phyloP scores from a whole-genome alignment of 1,140 invertebrate genomes.

The Penaeus indicus region DNA sequence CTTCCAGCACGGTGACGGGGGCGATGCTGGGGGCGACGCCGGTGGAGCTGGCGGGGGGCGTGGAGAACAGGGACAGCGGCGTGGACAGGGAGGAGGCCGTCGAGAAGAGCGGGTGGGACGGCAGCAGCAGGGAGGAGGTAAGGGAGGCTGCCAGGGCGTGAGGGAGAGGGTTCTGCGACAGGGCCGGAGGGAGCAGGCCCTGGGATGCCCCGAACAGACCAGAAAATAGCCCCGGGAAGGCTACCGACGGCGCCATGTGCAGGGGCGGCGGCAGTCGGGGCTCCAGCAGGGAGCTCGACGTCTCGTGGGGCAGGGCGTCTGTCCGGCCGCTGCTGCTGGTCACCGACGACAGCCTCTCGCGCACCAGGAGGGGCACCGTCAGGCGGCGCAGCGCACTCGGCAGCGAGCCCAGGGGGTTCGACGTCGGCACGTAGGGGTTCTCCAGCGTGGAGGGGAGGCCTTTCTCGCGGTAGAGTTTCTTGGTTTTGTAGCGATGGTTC shows the following conservation, averaged over 20 bases:
- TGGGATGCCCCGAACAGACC: slow-evolving; percentile 50
- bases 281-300: slow-evolving; percentile 35
- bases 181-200: slow-evolving; percentile 45
- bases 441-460: not conserved
- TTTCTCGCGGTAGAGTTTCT: too few relatives aligned
- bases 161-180: slow-evolving; percentile 30
- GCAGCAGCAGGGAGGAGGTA: slow-evolving; percentile 30
- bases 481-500: slow-evolving; percentile 69
- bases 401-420: slow-evolving; percentile 26
- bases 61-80: slow-evolving; percentile 45
- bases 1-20: slow-evolving; percentile 45
- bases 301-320: slow-evolving; percentile 29
- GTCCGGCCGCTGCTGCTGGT: slow-evolving; percentile 7
- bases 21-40: slow-evolving; percentile 11
- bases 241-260: slow-evolving; percentile 35
- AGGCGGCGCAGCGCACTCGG: slow-evolving; percentile 48
- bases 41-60: slow-evolving; percentile 24
- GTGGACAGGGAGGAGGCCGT: slow-evolving; percentile 37
- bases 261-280: slow-evolving; percentile 34
- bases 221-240: slow-evolving; percentile 51
- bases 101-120: slow-evolving; percentile 49
- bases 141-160: slow-evolving; percentile 51
- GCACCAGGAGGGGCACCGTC: slow-evolving; percentile 47
- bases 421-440: slow-evolving; percentile 22
- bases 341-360: slow-evolving; percentile 42